Percentiles rank a stretch among this genome's conserved stretches.
These are phyloP conservation scores for Melinaea marsaeus DNA, from an alignment of 2,888 invertebrate species.

Conservation along the genomic window DNA sequence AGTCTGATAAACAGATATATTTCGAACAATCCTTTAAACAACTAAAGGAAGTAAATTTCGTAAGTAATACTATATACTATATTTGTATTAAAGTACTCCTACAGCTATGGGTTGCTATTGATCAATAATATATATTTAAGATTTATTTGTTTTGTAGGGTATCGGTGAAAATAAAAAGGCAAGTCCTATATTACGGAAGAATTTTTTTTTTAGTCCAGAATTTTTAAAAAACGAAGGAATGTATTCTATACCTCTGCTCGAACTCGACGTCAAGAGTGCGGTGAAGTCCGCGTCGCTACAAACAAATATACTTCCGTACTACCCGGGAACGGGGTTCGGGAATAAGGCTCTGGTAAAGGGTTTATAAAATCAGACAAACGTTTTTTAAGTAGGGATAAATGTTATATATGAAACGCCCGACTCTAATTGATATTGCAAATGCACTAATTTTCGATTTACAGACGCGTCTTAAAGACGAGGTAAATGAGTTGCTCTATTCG, in stretches of 20 bases:
- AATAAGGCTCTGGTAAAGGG: slow-evolving; percentile 32
- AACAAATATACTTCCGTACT: slow-evolving; percentile 10
- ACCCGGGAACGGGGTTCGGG: slow-evolving; percentile 9
- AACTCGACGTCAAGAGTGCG: slow-evolving; percentile 32
- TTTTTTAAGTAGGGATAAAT: too few relatives aligned
- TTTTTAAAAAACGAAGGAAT: slow-evolving; percentile 15
- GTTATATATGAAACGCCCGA: too few relatives aligned
- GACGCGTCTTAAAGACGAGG: slow-evolving; percentile 33
- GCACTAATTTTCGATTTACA: slow-evolving; percentile 9
- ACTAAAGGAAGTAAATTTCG: background rate
- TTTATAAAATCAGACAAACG: background rate
- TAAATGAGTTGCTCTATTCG: slow-evolving; percentile 36
- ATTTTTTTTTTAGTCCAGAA: slow-evolving; percentile 23
- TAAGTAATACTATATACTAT: background rate
- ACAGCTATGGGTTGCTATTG: too few relatives aligned
- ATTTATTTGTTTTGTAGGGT: slow-evolving; percentile 15
- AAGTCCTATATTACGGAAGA: slow-evolving; percentile 35
- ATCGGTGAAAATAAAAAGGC: slow-evolving; percentile 5
- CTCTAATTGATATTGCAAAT: too few relatives aligned
- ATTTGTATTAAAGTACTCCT: too few relatives aligned
- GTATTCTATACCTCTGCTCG: slow-evolving; percentile 18
- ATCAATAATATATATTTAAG: background rate
- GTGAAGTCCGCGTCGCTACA: slow-evolving; percentile 34
- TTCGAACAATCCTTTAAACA: background rate
- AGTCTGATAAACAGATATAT: background rate